These are phyloP conservation scores for Fregetta grallaria DNA, from an alignment of 2,113 vertebrate genomes.

Conservation along the genomic window DNA sequence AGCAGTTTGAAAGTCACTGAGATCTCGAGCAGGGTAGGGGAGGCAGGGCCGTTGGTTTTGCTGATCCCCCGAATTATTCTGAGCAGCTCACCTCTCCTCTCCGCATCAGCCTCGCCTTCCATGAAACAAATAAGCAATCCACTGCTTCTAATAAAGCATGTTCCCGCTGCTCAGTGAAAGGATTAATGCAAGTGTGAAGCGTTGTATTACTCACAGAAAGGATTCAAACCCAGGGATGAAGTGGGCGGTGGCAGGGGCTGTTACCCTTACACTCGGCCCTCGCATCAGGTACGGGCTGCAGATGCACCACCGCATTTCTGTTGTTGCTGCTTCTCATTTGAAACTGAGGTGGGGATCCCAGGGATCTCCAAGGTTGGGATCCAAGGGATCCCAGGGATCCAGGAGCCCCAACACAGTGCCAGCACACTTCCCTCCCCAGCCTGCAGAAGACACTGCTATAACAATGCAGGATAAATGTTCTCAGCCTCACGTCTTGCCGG, in stretches of 20 bases:
- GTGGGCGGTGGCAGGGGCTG: not conserved
- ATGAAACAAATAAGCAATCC: accelerated
- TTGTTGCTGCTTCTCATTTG: not conserved
- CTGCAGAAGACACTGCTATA: not conserved
- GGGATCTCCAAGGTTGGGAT: accelerated
- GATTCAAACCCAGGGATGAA: accelerated
- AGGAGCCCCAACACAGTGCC: not conserved
- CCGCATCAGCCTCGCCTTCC: not conserved
- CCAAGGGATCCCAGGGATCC: not conserved
- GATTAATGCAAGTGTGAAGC: not conserved
- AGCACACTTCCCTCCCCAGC: not conserved
- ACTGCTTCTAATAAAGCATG: accelerated
- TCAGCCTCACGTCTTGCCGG: not conserved
- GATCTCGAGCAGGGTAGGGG: accelerated
- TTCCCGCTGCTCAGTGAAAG: not conserved
- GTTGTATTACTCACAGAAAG: accelerated
- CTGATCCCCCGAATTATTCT: not conserved
- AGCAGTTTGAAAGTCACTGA: not conserved
- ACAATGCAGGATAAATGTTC: accelerated
- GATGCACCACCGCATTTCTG: not conserved
- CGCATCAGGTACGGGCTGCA: accelerated
- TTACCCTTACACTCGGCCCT: not conserved
- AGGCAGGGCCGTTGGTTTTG: not conserved
- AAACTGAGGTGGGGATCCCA: not conserved
- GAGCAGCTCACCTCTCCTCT: not conserved